These are phyloP conservation scores for Erebia aethiops DNA, from an alignment of 2,888 invertebrate species.

Conservation along the genomic window DNA sequence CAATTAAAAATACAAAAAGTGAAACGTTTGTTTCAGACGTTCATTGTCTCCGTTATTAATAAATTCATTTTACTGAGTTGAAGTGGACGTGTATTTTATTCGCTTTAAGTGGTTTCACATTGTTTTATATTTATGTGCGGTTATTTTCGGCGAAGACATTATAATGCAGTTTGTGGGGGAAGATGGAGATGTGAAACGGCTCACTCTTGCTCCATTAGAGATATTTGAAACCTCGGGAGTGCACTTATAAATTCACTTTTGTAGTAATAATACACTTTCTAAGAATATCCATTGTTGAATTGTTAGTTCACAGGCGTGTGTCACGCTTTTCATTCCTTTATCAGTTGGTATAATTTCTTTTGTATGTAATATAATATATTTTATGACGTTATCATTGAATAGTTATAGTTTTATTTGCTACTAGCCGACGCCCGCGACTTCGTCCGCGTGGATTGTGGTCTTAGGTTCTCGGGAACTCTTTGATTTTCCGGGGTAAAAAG, in stretches of 20 bases:
- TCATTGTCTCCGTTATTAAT: conserved; percentile 83
- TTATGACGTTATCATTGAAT: not conserved
- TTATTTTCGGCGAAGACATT: conserved; percentile 81
- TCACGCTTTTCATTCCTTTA: conserved; percentile 15
- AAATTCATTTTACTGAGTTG: conserved; percentile 83
- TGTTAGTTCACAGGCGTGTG: conserved; percentile 21
- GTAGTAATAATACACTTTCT: conserved; percentile 71
- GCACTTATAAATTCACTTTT: conserved; percentile 80
- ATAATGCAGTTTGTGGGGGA: conserved; percentile 83
- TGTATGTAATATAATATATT: not conserved
- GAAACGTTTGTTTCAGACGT: conserved; percentile 81
- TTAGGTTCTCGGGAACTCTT: too few species aligned
- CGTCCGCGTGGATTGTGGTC: too few species aligned
- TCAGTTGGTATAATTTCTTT: not conserved
- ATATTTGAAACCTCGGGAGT: conserved; percentile 81
- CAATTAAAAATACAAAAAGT: conserved; percentile 83
- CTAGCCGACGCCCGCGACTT: not conserved
- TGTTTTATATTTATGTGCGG: conserved; percentile 83
- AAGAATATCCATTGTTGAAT: conserved; percentile 59
- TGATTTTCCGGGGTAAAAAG: too few species aligned
- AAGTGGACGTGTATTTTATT: conserved; percentile 83
- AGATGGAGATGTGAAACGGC: conserved; percentile 79
- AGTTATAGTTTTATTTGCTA: not conserved
- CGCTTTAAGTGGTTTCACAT: conserved; percentile 84
- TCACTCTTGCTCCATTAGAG: conserved; percentile 81